These are phyloP conservation scores for Halictus rubicundus DNA, from an alignment of 1,140 invertebrate species.

Conservation along the genomic window DNA sequence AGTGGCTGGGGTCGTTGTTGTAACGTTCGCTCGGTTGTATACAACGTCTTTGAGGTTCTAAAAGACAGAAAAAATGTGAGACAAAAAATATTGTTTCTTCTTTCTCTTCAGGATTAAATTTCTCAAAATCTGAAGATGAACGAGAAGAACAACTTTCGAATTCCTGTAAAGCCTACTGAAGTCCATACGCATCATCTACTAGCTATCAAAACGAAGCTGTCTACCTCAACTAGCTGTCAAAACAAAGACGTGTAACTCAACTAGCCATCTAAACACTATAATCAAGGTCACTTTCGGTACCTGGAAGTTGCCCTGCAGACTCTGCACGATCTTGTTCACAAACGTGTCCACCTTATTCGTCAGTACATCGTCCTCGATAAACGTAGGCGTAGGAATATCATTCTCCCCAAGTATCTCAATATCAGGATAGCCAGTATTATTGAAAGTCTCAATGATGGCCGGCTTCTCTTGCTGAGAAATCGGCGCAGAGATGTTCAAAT, in stretches of 20 bases:
- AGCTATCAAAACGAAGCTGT: no score
- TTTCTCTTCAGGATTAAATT: no score
- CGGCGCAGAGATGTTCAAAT: constrained; percentile 85
- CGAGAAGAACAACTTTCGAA: no score
- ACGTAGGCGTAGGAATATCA: constrained; percentile 86
- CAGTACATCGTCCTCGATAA: constrained; percentile 87
- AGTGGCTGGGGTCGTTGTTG: constrained; percentile 55
- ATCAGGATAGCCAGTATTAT: constrained; percentile 81
- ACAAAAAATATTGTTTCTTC: no score
- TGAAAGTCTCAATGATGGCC: constrained; percentile 80
- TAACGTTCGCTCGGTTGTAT: constrained; percentile 81
- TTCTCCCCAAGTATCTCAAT: constrained; percentile 80
- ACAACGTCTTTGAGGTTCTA: constrained; percentile 89
- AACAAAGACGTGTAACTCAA: no score
- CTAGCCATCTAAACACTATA: no score
- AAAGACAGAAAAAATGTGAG: neutral
- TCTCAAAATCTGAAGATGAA: no score
- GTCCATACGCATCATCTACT: no score
- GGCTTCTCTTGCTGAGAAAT: constrained; percentile 75
- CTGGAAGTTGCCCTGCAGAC: constrained; percentile 88
- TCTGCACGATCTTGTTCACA: constrained; percentile 90
- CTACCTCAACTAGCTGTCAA: no score
- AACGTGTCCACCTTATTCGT: constrained; percentile 90
- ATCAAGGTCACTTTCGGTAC: no score
- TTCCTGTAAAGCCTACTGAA: no score